Evolutionary conservation across 2,113 vertebrate species (phyloP).

Genomic region (Vulpes ferrilata): DNA sequence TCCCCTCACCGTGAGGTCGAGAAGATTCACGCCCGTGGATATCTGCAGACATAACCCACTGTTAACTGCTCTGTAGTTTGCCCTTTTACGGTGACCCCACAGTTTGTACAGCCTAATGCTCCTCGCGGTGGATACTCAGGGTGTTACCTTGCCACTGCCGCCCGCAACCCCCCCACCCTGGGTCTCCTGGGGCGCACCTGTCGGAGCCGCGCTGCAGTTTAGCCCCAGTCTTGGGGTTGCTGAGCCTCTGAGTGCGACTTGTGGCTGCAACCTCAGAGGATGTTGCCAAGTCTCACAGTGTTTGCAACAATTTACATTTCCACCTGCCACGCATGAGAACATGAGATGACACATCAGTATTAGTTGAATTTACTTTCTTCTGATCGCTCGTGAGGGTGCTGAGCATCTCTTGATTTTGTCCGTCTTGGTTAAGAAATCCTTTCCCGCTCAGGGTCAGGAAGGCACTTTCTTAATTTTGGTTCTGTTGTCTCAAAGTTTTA

Average conservation of each 20-base stretch:
- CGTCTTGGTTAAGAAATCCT: background rate
- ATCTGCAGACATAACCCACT: background rate
- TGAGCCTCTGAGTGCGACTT: background rate
- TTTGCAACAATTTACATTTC: background rate
- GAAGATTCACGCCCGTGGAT: background rate
- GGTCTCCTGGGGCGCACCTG: background rate
- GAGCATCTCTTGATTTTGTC: background rate
- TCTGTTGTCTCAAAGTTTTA: background rate
- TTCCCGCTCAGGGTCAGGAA: background rate
- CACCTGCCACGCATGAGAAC: background rate
- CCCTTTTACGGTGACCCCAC: background rate
- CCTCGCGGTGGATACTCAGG: background rate
- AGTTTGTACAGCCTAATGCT: background rate
- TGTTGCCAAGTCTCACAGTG: background rate
- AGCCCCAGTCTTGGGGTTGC: too few species aligned
- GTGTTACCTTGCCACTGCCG: background rate
- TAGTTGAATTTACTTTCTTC: background rate
- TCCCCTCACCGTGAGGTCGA: background rate
- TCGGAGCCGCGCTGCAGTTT: background rate
- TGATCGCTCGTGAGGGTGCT: background rate
- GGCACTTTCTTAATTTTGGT: background rate
- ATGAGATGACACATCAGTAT: background rate
- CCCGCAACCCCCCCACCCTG: rapidly evolving
- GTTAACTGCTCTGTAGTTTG: background rate
- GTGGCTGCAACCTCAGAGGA: background rate